A percentile compares a stretch with the other conserved stretches of the same genome.
phyloP scores from a whole-genome alignment of 1,140 invertebrate species.

The Temnothorax curvispinosus region DNA sequence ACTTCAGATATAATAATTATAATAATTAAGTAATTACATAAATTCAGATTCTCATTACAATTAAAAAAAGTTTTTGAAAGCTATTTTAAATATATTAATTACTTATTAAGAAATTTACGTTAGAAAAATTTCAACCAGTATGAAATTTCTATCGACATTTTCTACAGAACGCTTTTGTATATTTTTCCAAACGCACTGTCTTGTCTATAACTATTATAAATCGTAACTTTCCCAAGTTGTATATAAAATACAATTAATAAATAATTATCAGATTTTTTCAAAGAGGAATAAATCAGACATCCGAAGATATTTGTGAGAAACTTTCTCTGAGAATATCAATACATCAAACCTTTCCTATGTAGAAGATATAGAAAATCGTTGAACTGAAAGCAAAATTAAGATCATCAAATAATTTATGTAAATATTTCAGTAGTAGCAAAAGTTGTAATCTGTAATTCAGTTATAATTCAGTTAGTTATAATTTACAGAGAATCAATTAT shows the following conservation, averaged over 20 bases:
- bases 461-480: neutral
- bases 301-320: slow-evolving; percentile 12
- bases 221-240: neutral
- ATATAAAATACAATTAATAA: slow-evolving; percentile 2
- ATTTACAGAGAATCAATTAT: neutral
- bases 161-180: neutral
- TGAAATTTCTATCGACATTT: neutral
- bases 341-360: slow-evolving; percentile 19
- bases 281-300: slow-evolving; percentile 22
- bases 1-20: neutral
- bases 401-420: slow-evolving; percentile 35
- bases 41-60: neutral
- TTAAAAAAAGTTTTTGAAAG: neutral
- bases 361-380: slow-evolving; percentile 35
- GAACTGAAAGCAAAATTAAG: slow-evolving; percentile 48
- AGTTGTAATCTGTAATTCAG: neutral
- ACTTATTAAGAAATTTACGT: neutral
- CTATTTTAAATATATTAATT: neutral
- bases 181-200: neutral
- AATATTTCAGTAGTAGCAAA: neutral
- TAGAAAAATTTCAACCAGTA: neutral
- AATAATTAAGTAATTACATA: slow-evolving; percentile 1
- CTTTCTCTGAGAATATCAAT: neutral
- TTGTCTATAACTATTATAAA: neutral
- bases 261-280: neutral